Evolutionary conservation across 2,888 invertebrate species (phyloP).

Genomic region (Tenthredo scrophulariae): DNA sequence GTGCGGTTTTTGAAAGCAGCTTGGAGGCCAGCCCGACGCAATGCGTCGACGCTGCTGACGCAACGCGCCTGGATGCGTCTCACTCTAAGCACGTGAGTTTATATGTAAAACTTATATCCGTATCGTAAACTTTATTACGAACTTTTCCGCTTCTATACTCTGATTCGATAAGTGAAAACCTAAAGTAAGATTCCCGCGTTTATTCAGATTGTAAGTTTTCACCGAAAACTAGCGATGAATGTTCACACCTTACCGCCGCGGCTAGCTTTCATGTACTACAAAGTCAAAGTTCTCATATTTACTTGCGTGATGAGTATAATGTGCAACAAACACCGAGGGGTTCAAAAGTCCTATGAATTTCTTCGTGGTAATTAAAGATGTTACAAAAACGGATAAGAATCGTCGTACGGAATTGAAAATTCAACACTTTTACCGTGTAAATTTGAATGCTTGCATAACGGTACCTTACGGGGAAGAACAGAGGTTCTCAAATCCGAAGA

Average conservation of each 20-base stretch:
- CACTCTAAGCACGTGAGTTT: conserved; percentile 85
- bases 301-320: not conserved
- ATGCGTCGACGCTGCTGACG: conserved; percentile 79
- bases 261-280: not conserved
- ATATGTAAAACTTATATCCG: not conserved
- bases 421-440: conserved; percentile 33
- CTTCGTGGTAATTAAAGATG: not conserved
- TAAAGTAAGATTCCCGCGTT: not conserved
- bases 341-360: not conserved
- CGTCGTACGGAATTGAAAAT: not conserved
- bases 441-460: conserved; percentile 48
- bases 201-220: too few relatives aligned
- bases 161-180: not conserved
- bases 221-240: not conserved
- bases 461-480: conserved; percentile 18
- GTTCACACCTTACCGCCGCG: not conserved
- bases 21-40: conserved; percentile 78
- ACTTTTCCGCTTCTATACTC: not conserved
- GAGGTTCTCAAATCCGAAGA: conserved; percentile 19
- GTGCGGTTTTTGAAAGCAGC: conserved; percentile 77
- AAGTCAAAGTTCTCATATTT: not conserved
- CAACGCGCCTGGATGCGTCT: conserved; percentile 84
- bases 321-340: not conserved
- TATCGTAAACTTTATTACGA: not conserved
- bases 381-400: not conserved